phyloP scores from a whole-genome alignment of 2,797 vertebrate genomes.

The Buceros bicornis region DNA sequence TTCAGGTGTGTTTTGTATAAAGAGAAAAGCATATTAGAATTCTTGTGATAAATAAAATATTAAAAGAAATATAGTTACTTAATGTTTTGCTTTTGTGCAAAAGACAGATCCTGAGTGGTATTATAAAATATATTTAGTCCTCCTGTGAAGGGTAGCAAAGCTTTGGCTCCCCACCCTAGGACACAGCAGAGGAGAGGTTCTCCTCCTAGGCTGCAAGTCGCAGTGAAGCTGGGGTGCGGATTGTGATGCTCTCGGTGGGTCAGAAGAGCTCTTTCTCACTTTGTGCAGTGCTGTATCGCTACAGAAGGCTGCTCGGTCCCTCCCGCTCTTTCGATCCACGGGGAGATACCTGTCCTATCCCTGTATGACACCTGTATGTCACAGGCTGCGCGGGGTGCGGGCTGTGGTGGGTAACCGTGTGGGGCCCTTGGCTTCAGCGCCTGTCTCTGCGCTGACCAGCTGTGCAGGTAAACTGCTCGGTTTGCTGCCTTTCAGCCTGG shows the following conservation, averaged over 20 bases:
- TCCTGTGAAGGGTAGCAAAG: not conserved
- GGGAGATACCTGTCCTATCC: not conserved
- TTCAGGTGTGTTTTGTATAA: not conserved
- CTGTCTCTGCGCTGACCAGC: not conserved
- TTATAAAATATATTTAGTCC: not conserved
- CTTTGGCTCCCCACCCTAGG: not conserved
- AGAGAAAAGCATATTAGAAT: not conserved
- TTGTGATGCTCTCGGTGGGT: not conserved
- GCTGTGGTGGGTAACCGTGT: not conserved
- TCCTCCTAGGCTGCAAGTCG: not conserved
- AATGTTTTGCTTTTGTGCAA: not conserved
- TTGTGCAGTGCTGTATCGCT: not conserved
- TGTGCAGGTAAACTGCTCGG: not conserved
- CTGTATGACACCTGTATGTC: rapidly evolving
- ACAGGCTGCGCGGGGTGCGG: not conserved
- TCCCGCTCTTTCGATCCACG: not conserved
- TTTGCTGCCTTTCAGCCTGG: not conserved
- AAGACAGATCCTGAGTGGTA: not conserved
- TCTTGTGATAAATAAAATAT: not conserved
- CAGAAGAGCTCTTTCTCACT: not conserved
- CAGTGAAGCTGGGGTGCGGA: not conserved
- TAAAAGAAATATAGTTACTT: not conserved
- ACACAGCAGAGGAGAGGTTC: not conserved
- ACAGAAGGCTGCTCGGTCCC: not conserved
- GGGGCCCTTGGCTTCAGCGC: not conserved